Conservation (phyloP, 2,797 vertebrate species). For the Pelodytes ibericus region DNA sequence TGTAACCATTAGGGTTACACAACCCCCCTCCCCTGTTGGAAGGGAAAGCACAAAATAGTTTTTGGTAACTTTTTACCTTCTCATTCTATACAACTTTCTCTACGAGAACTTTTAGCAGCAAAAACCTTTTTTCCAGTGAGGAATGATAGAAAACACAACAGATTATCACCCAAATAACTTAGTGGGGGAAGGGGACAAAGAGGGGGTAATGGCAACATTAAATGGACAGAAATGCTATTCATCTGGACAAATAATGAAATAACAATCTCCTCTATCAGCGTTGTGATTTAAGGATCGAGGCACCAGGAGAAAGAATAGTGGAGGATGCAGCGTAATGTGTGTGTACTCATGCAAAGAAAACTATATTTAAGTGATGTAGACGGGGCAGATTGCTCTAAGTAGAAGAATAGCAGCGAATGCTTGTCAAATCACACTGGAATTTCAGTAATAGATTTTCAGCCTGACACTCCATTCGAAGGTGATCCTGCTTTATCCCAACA, state of each 20-base stretch:
- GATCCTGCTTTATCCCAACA: slow-evolving; percentile 98
- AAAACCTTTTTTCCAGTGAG: no score
- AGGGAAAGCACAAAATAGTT: no score
- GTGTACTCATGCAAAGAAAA: slow-evolving; percentile 92
- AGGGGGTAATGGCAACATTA: slow-evolving; percentile 70
- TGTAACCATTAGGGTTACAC: no score
- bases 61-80: no score
- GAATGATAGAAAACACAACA: no score
- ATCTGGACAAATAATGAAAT: slow-evolving; percentile 86
- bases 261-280: slow-evolving; percentile 80
- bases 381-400: slow-evolving; percentile 88
- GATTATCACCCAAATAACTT: no score
- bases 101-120: no score
- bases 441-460: slow-evolving; percentile 99
- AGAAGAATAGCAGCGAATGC: slow-evolving; percentile 90
- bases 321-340: slow-evolving; percentile 89
- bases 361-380: slow-evolving; percentile 91
- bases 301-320: slow-evolving; percentile 66
- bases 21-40: no score
- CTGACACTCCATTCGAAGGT: slow-evolving; percentile 99
- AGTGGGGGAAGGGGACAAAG: not conserved
- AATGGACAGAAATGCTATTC: slow-evolving; percentile 82
- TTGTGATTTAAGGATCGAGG: slow-evolving; percentile 67
- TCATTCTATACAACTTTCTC: no score
- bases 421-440: slow-evolving; percentile 93